Percentiles rank a stretch among this genome's conserved stretches.
Evolutionary conservation across 1,140 invertebrate genomes (phyloP).

Genomic region (Hirudo medicinalis): DNA sequence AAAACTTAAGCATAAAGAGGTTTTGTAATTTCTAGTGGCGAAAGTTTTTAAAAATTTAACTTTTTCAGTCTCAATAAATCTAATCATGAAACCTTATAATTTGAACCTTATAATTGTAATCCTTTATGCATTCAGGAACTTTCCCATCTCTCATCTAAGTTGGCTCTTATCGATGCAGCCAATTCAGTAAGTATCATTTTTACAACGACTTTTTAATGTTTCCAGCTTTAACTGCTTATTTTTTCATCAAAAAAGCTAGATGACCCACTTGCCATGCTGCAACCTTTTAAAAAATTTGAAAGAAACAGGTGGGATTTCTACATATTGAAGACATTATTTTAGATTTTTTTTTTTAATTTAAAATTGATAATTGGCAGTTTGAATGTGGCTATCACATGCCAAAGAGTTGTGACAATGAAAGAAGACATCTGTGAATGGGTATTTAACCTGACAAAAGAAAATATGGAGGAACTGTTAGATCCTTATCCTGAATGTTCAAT

Average conservation of each 20-base stretch:
- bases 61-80: not conserved
- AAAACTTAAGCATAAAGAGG: constrained; percentile 32
- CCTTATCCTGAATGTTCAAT: constrained; percentile 8
- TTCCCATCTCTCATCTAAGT: constrained; percentile 26
- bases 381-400: constrained; percentile 39
- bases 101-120: not conserved
- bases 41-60: not conserved
- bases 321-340: too few species aligned
- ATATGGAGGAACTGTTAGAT: constrained; percentile 52
- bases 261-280: constrained; percentile 31
- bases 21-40: constrained; percentile 16
- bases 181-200: constrained; percentile 28
- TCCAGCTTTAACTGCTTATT: constrained; percentile 1
- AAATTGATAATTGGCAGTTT: constrained; percentile 11
- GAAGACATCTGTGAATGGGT: constrained; percentile 46
- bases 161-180: constrained; percentile 32
- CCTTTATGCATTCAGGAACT: constrained; percentile 27
- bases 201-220: not conserved
- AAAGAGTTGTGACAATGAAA: constrained; percentile 39
- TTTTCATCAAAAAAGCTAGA: constrained; percentile 25
- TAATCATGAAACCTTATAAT: not conserved
- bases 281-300: constrained; percentile 34
- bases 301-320: constrained; percentile 32
- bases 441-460: constrained; percentile 51
- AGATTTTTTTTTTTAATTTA: too few species aligned